Conservation (phyloP, 2,113 vertebrate genomes). For the Phaethornis superciliosus region DNA sequence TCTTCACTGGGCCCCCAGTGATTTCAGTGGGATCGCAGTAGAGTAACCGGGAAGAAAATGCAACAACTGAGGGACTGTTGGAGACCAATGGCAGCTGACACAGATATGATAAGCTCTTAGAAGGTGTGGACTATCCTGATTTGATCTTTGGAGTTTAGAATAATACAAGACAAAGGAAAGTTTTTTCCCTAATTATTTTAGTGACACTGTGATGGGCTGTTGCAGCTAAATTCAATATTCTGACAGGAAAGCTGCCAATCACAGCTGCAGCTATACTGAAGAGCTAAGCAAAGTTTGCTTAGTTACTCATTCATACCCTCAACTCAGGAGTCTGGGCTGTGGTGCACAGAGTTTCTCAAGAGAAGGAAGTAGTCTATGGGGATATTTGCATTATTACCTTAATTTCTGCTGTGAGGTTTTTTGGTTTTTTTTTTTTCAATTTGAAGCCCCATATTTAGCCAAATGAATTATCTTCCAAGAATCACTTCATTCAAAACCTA, state of each 20-base stretch:
- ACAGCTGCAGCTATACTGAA: background rate
- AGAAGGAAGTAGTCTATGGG: background rate
- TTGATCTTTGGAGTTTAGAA: background rate
- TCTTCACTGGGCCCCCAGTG: background rate
- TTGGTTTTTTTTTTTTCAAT: background rate
- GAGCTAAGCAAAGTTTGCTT: background rate
- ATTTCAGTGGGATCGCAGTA: background rate
- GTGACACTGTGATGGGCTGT: background rate
- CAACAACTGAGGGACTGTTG: fast-evolving
- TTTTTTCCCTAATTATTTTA: background rate
- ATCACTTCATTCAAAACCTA: background rate
- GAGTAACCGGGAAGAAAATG: background rate
- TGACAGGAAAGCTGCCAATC: background rate
- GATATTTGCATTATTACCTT: background rate
- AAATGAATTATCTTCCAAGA: background rate
- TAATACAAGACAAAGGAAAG: background rate
- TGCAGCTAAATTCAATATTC: background rate
- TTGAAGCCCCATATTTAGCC: background rate
- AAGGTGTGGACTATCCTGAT: background rate
- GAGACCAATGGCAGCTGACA: background rate
- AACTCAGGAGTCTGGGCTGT: background rate
- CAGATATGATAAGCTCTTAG: background rate
- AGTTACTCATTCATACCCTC: background rate
- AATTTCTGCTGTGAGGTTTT: background rate
- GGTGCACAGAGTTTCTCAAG: background rate